Percentiles rank a stretch among this genome's conserved stretches.
These are phyloP conservation scores for Argopecten irradians DNA, from an alignment of 1,140 invertebrate species.

Conservation along the genomic window DNA sequence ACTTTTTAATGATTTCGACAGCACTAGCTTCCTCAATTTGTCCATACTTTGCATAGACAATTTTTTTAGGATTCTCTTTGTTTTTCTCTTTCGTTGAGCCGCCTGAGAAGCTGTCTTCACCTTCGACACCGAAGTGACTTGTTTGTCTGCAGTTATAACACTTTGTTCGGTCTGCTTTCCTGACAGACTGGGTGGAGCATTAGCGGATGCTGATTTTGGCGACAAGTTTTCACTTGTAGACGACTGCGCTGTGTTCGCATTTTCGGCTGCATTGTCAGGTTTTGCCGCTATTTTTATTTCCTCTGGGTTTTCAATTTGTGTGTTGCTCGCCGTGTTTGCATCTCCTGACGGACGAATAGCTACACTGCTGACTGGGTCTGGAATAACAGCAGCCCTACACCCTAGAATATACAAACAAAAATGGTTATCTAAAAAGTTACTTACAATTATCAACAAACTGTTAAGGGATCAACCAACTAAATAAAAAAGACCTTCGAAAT, in stretches of 20 bases:
- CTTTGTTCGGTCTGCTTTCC: too few species aligned
- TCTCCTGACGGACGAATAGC: too few species aligned
- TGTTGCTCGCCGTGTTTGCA: neutral
- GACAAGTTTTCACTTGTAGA: neutral
- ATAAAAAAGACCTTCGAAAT: too few species aligned
- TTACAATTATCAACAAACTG: too few species aligned
- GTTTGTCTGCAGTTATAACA: too few species aligned
- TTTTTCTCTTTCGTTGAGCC: neutral
- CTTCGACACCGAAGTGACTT: neutral
- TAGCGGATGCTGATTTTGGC: neutral
- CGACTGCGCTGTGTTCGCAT: neutral
- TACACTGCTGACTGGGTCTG: neutral
- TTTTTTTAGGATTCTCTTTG: neutral
- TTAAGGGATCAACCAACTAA: too few species aligned
- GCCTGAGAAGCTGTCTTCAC: neutral
- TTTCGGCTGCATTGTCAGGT: neutral
- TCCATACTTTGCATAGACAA: neutral
- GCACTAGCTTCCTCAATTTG: neutral
- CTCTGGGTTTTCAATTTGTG: neutral
- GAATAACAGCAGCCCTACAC: neutral
- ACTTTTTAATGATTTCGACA: neutral
- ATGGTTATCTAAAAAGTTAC: too few species aligned
- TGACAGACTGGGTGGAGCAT: too few species aligned
- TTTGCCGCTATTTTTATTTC: neutral
- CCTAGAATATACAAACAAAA: neutral